A percentile compares a stretch with the other conserved stretches of the same genome.
phyloP scores from a whole-genome alignment of 2,797 vertebrate genomes.

The Miichthys miiuy region DNA sequence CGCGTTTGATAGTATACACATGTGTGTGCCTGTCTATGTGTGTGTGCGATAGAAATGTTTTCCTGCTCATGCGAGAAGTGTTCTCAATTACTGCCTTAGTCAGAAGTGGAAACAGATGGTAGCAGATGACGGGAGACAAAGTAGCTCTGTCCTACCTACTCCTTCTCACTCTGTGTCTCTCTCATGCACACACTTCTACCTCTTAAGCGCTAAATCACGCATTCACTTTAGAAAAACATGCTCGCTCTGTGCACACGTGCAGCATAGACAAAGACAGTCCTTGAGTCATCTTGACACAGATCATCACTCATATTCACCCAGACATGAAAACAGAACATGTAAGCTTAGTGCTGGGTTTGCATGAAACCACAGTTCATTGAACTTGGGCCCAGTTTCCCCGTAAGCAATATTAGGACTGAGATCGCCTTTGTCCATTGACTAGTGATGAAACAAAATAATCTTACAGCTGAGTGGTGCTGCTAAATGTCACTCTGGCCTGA shows the following conservation, averaged over 20 bases:
- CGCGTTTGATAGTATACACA: neutral
- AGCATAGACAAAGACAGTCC: constrained; percentile 66
- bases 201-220: constrained; percentile 58
- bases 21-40: constrained; percentile 18
- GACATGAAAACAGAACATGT: constrained; percentile 66
- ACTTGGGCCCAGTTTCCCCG: constrained; percentile 64
- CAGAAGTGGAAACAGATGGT: constrained; percentile 88
- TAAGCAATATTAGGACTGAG: constrained; percentile 48
- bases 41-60: constrained; percentile 79
- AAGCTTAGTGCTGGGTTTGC: constrained; percentile 52
- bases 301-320: constrained; percentile 70
- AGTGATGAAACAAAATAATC: constrained; percentile 37
- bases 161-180: constrained; percentile 46
- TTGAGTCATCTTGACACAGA: constrained; percentile 74
- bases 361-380: constrained; percentile 66
- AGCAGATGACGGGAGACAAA: constrained; percentile 84
- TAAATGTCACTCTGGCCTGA: neutral
- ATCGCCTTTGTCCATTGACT: constrained; percentile 64
- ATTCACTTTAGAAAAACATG: constrained; percentile 60
- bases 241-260: constrained; percentile 48
- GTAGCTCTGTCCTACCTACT: constrained; percentile 81
- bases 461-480: constrained; percentile 35
- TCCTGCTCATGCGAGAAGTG: constrained; percentile 86
- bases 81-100: constrained; percentile 85
- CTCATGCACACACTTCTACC: constrained; percentile 32